Conservation (phyloP, 2,113 vertebrate species). For the Syrrhaptes paradoxus region DNA sequence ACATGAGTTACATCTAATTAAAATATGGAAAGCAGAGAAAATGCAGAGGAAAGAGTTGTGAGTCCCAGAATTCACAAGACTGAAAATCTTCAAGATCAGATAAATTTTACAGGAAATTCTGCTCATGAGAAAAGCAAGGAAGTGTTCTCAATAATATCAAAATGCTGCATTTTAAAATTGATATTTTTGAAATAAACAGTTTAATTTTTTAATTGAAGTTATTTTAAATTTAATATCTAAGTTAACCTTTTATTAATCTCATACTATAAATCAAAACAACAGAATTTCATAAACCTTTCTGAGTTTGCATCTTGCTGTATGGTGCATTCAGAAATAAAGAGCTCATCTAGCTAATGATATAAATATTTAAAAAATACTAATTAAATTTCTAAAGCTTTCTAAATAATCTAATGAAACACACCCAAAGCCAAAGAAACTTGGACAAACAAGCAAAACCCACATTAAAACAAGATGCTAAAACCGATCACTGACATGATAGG, state of each 20-base stretch:
- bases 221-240: neutral
- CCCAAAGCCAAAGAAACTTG: neutral
- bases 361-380: neutral
- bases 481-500: neutral
- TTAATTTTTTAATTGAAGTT: neutral
- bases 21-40: neutral
- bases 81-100: neutral
- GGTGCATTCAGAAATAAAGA: neutral
- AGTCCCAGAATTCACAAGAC: neutral
- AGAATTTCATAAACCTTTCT: neutral
- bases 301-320: neutral
- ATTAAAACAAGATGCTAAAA: slow-evolving; percentile 29
- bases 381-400: neutral
- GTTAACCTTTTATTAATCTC: neutral
- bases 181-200: neutral
- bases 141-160: neutral
- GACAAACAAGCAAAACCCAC: neutral
- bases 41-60: neutral
- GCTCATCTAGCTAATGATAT: neutral
- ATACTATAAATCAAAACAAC: neutral
- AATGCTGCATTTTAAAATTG: neutral
- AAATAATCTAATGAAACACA: slow-evolving; percentile 2
- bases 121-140: neutral
- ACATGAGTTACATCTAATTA: neutral
- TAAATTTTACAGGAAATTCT: neutral